Base-by-base conservation (phyloP, 2,888 invertebrate genomes). In the Drosophila prostipennis region DNA sequence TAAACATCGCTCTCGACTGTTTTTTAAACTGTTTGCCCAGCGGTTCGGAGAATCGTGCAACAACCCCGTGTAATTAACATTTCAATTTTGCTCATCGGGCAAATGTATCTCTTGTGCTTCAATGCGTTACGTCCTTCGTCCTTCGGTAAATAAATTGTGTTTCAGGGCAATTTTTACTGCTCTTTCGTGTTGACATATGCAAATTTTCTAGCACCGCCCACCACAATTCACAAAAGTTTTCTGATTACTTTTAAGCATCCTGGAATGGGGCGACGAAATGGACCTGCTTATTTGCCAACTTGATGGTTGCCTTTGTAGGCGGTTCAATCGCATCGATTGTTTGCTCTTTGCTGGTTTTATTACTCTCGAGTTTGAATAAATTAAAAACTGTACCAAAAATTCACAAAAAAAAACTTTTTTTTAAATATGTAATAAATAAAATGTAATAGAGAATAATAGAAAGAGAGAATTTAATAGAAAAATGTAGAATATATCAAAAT, bases 91-190 rank as follows among this genome's bases (percentile, higher is more conserved):
- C 63, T 61, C 49, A 63, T 36, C 46, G 63, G 56, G 69, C 74
- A 80, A 83, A 84, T 83, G 86, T 87, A 84, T 84, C 84, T 84
- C 74, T 84, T 86, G 72, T 71, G 83, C 67, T 75, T 69, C 79
- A 71, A 60, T 76, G 74, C 48, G 26, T 59, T 14, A 37, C 48
- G 39, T 39, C 37, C 58, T 40, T 40, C 11, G 11, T 11, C 4
- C 11, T 11, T 34, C 32, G 69, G 43, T n/a, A 49, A 64, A 72
- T 85, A 78, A 84, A 80, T 87, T 77, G 76, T 71, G 61, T 78
- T 81, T 55, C 68, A 63, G 63, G 67, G 55, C 71, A 83, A 78
- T 76, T 79, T 64, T 34, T 67, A 67, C 75, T 79, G 55, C 77
- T 68, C 64, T 58, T 76, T 36, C 65, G 54, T 82, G 87, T 84